Evolutionary conservation across 2,113 vertebrate species (phyloP).

Genomic region (Sphyrna mokarran): DNA sequence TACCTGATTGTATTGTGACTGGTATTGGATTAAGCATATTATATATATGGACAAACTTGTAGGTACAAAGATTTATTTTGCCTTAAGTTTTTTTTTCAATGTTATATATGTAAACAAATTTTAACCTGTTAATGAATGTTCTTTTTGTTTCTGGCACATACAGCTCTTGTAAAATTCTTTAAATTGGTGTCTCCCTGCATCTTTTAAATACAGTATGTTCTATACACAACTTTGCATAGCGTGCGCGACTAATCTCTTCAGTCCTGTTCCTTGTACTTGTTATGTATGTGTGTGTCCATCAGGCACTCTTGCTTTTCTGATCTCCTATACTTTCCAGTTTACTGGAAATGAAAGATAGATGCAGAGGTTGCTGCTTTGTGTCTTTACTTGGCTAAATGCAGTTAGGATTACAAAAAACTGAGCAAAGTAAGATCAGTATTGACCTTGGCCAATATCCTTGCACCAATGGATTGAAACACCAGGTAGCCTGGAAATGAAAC

Average conservation of each 20-base stretch:
- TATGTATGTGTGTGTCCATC: not conserved
- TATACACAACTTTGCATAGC: conserved; percentile 31
- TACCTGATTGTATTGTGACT: conserved; percentile 38
- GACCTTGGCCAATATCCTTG: not conserved
- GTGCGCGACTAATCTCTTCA: conserved; percentile 21
- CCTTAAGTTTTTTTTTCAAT: conserved; percentile 37
- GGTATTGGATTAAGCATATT: conserved; percentile 37
- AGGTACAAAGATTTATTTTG: conserved; percentile 38
- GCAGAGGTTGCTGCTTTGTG: not conserved
- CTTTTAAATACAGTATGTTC: conserved; percentile 38
- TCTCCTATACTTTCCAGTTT: not conserved
- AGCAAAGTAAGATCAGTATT: not conserved
- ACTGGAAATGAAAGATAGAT: not conserved
- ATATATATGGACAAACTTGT: conserved; percentile 38
- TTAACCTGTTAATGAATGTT: conserved; percentile 37
- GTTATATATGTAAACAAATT: conserved; percentile 37
- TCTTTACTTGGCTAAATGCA: not conserved
- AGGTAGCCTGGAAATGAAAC: not conserved
- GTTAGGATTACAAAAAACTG: not conserved
- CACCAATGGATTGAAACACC: not conserved
- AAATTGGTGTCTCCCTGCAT: conserved; percentile 37
- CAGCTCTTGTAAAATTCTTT: conserved; percentile 38
- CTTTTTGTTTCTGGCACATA: conserved; percentile 36
- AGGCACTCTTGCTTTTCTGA: not conserved
- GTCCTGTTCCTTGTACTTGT: not conserved